Conservation (phyloP, 2,888 invertebrate genomes). For the Petrolisthes cinctipes region DNA sequence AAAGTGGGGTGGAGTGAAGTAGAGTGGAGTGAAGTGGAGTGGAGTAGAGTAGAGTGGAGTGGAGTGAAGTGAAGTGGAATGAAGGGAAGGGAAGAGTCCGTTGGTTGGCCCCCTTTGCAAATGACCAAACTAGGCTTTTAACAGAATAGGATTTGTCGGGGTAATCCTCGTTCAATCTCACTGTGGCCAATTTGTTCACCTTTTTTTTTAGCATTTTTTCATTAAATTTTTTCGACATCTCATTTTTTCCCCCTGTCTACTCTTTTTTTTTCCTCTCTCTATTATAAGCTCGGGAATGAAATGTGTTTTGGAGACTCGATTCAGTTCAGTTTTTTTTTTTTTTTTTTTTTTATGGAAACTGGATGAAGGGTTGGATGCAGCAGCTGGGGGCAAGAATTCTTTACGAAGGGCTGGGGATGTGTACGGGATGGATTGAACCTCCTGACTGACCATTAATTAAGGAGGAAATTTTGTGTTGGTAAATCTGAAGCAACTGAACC, state of each 20-base stretch:
- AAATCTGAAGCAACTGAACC: too few relatives aligned
- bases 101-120: neutral
- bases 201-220: neutral
- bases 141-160: constrained; percentile 1
- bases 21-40: too few relatives aligned
- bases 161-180: neutral
- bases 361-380: too few relatives aligned
- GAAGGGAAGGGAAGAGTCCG: too few relatives aligned
- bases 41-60: too few relatives aligned
- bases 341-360: neutral
- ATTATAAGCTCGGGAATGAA: neutral
- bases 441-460: too few relatives aligned
- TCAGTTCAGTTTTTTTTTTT: neutral
- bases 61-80: too few relatives aligned
- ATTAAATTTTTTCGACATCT: neutral
- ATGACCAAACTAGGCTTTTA: constrained; percentile 16
- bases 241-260: neutral
- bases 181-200: neutral
- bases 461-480: too few relatives aligned
- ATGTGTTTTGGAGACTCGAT: neutral
- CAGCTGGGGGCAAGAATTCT: too few relatives aligned
- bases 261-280: neutral
- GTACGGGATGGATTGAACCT: too few relatives aligned
- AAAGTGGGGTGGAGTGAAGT: too few relatives aligned
- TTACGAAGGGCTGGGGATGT: too few relatives aligned